Conservation (phyloP, 2,888 invertebrate genomes). For the Cynaeus angustus region DNA sequence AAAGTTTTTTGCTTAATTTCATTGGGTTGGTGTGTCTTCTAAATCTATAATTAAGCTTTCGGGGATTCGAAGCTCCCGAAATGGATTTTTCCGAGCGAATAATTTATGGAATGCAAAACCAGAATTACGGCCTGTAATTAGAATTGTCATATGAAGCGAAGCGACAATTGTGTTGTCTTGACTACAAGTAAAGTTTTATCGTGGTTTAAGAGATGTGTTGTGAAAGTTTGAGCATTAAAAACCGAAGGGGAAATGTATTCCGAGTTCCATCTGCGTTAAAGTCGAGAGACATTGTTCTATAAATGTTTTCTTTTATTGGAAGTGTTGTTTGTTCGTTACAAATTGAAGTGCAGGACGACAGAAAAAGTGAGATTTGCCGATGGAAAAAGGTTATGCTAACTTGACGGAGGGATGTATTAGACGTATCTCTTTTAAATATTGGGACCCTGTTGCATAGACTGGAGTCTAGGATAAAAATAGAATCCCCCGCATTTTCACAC, state of each 20-base stretch:
- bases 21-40: neutral
- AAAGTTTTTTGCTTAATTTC: too few relatives aligned
- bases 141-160: constrained; percentile 34
- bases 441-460: constrained; percentile 29
- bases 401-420: constrained; percentile 20
- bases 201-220: constrained; percentile 13
- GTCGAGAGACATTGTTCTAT: constrained; percentile 43
- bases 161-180: constrained; percentile 18
- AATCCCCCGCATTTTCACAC: constrained; percentile 29
- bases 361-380: constrained; percentile 30
- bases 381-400: constrained; percentile 10
- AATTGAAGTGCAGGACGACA: constrained; percentile 36
- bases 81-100: constrained; percentile 33
- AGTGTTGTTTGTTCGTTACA: constrained; percentile 35
- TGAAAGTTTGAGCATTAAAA: constrained; percentile 37
- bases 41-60: constrained; percentile 36
- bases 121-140: constrained; percentile 34
- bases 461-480: constrained; percentile 24
- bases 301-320: constrained; percentile 44
- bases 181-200: constrained; percentile 18
- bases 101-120: constrained; percentile 32
- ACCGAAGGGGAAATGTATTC: constrained; percentile 29
- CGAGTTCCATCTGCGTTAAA: constrained; percentile 38
- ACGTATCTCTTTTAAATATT: constrained; percentile 16
- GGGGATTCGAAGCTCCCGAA: constrained; percentile 24